Base-by-base conservation (phyloP, 2,797 vertebrate species). In the Spondyliosoma cantharus region DNA sequence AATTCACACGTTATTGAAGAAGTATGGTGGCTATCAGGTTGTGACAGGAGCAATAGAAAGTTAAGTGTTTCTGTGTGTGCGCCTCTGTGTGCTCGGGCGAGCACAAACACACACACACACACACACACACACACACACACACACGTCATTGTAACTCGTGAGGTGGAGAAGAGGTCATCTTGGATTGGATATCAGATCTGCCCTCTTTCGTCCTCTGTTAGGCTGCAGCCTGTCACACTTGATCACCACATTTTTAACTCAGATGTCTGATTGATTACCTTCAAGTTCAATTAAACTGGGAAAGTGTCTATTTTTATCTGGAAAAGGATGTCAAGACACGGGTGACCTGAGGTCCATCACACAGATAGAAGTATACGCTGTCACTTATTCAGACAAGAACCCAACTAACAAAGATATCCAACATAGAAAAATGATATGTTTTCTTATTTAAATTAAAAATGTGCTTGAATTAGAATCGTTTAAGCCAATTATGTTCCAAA, bases 231-330 rank as follows among this genome's bases (percentile, higher is more conserved):
- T 90, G 88, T 89, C 90, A 90, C 87, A 87, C 71, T 84, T 56
- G 61, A 87, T 90, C 87, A 84, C 82, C 71, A 78, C 82, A 87
- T 85, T 91, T 87, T 87, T 59, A 87, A 70, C 86, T 88, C 87
- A 74, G 77, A 90, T 72, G 85, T 90, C 90, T 82, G 88, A 94
- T 89, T 92, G 92, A 94, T 93, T 92, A 80, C 81, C 71, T 89
- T 87, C 88, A 86, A 84, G 88, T 91, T 91, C 87, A 90, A 81
- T 85, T 91, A 82, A 90, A 87, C 66, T 78, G 59, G 60, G 62
- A 75, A 82, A 84, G 74, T 32, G 61, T 74, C 75, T 93, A 90
- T 93, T 85, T 92, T 86, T 87, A 89, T 62, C 29, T 0, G 2
- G 20, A 68, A 80, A 77, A 68, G 71, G 25, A 75, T 16, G 61